A percentile compares a stretch with the other conserved stretches of the same genome.
Conservation (phyloP, 2,113 vertebrate genomes). For the Lampris incognitus region DNA sequence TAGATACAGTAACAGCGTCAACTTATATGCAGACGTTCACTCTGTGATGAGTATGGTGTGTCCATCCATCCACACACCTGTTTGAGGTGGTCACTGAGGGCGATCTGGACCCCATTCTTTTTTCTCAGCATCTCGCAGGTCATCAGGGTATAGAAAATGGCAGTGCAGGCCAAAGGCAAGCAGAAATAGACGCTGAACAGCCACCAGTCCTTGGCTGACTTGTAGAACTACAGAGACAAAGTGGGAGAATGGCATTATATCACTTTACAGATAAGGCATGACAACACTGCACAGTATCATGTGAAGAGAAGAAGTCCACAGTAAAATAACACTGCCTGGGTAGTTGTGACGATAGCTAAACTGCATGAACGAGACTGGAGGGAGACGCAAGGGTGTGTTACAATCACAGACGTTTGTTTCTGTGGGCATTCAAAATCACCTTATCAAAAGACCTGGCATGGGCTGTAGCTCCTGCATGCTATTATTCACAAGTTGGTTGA, state of each 20-base stretch:
- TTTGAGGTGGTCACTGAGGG: slow-evolving; percentile 93
- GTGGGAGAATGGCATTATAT: slow-evolving; percentile 7
- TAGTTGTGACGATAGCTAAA: neutral
- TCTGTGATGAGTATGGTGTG: too few relatives aligned
- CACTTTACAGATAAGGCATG: neutral
- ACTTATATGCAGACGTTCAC: too few relatives aligned
- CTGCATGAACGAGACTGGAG: slow-evolving; percentile 3
- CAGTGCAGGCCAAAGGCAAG: slow-evolving; percentile 91
- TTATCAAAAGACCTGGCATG: slow-evolving; percentile 29
- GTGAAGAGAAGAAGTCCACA: neutral
- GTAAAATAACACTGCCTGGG: neutral
- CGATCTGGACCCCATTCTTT: slow-evolving; percentile 93
- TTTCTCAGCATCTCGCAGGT: slow-evolving; percentile 97
- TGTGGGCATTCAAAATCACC: slow-evolving; percentile 17
- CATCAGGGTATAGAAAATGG: slow-evolving; percentile 96
- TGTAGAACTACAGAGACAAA: slow-evolving; percentile 87
- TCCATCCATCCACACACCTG: slow-evolving; percentile 83
- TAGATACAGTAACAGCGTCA: slow-evolving; percentile 5
- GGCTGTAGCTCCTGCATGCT: slow-evolving; percentile 14
- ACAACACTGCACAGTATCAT: slow-evolving; percentile 27
- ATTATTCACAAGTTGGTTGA: slow-evolving; percentile 15
- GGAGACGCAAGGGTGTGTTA: slow-evolving; percentile 28
- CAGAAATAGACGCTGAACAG: slow-evolving; percentile 97
- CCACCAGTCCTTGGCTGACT: slow-evolving; percentile 95
- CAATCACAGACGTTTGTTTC: slow-evolving; percentile 18